Percentiles rank a stretch among this genome's conserved stretches.
Evolutionary conservation across 2,113 vertebrate species (phyloP).

Genomic region (Anolis carolinensis): DNA sequence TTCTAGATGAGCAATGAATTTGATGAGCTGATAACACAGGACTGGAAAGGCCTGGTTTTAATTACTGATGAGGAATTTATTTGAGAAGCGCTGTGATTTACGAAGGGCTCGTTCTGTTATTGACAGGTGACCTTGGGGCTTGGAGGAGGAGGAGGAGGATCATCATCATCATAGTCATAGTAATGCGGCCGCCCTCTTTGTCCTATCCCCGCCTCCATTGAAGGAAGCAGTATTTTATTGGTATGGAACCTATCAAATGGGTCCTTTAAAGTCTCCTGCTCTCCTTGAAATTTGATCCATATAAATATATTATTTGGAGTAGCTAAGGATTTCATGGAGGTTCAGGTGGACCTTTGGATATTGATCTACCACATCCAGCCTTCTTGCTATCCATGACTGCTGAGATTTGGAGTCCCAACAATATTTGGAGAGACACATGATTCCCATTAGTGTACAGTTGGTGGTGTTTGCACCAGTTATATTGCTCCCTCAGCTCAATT

Average conservation of each 20-base stretch:
- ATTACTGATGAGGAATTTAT: conserved; percentile 89
- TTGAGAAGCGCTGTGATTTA: conserved; percentile 84
- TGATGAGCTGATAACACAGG: conserved; percentile 85
- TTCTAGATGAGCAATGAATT: conserved; percentile 87
- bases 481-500: too few species aligned
- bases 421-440: not conserved
- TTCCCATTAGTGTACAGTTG: too few species aligned
- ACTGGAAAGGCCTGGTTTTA: conserved; percentile 84
- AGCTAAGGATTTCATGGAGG: too few species aligned
- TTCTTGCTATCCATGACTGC: not conserved
- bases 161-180: not conserved
- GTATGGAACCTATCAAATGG: conserved; percentile 63
- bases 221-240: conserved; percentile 71
- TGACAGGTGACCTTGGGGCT: conserved; percentile 84
- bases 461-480: too few species aligned
- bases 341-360: not conserved
- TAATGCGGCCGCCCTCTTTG: not conserved
- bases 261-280: conserved; percentile 68
- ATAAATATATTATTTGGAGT: conserved; percentile 57
- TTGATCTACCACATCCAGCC: not conserved
- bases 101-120: conserved; percentile 80
- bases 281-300: conserved; percentile 56
- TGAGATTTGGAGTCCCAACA: not conserved
- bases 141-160: not conserved
- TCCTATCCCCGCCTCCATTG: conserved; percentile 24